Conservation (phyloP, 2,797 vertebrate genomes). For the Clarias platycephalus region DNA sequence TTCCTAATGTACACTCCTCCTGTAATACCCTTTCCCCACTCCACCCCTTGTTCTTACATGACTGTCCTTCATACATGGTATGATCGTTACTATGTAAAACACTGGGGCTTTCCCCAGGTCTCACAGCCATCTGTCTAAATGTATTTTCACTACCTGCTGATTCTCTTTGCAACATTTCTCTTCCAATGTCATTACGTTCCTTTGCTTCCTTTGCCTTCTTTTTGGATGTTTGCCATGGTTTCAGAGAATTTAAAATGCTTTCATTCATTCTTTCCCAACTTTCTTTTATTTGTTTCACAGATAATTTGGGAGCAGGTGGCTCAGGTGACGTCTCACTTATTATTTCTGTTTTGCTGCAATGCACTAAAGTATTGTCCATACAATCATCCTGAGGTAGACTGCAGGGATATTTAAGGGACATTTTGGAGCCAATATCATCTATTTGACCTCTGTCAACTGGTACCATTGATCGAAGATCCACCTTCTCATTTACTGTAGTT, state of each 20-base stretch:
- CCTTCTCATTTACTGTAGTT: slow-evolving; percentile 14
- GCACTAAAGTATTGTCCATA: slow-evolving; percentile 7
- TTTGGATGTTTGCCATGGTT: slow-evolving; percentile 5
- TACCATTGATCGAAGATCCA: slow-evolving; percentile 1
- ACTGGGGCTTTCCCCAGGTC: slow-evolving; percentile 69
- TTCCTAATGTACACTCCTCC: slow-evolving; percentile 67
- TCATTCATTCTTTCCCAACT: slow-evolving; percentile 55
- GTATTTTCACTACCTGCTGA: slow-evolving; percentile 52
- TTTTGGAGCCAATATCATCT: slow-evolving; percentile 6
- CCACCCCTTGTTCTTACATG: slow-evolving; percentile 62
- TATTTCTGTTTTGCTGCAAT: slow-evolving; percentile 35
- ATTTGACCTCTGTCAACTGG: neutral
- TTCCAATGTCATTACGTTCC: slow-evolving; percentile 58
- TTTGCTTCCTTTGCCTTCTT: slow-evolving; percentile 50
- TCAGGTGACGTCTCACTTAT: slow-evolving; percentile 54
- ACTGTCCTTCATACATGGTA: slow-evolving; percentile 63
- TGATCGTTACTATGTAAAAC: slow-evolving; percentile 59
- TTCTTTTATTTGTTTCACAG: slow-evolving; percentile 53
- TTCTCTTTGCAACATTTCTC: slow-evolving; percentile 52
- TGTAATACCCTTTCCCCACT: slow-evolving; percentile 63
- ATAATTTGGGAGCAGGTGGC: slow-evolving; percentile 45
- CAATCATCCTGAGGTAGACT: slow-evolving; percentile 14
- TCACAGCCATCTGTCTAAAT: slow-evolving; percentile 39
- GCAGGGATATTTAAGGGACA: neutral
- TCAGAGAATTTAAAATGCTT: slow-evolving; percentile 58